Conservation (phyloP, 2,113 vertebrate species). For the Melospiza melodia region DNA sequence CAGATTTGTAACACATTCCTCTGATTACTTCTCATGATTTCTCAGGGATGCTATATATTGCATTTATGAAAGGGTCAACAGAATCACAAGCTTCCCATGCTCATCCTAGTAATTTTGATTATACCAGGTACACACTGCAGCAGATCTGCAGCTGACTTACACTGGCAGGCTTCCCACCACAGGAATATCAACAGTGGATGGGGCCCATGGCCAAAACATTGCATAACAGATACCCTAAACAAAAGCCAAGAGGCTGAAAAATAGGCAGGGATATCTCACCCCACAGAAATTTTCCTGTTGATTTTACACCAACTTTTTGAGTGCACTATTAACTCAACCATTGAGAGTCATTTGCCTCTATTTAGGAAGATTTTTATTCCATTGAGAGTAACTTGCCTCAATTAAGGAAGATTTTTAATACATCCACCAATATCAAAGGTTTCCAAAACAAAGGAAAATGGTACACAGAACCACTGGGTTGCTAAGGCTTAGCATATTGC, state of each 20-base stretch:
- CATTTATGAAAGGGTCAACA: slow-evolving; percentile 13
- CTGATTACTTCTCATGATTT: neutral
- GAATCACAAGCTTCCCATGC: slow-evolving; percentile 27
- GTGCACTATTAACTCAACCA: neutral
- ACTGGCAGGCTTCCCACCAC: neutral
- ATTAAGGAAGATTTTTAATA: neutral
- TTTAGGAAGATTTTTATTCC: neutral
- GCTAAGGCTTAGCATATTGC: neutral
- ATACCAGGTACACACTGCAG: neutral
- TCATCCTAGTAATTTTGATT: neutral
- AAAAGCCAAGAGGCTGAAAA: neutral
- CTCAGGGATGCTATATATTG: neutral
- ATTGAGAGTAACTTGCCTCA: neutral
- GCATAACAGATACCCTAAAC: neutral
- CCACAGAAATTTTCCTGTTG: neutral
- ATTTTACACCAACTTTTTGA: neutral
- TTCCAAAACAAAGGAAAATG: neutral
- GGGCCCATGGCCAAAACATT: neutral
- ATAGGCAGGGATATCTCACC: neutral
- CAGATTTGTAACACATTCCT: slow-evolving; percentile 65
- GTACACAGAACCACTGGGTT: neutral
- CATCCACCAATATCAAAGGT: neutral
- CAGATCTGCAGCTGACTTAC: neutral
- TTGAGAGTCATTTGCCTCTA: neutral
- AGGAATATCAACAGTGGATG: neutral